Base-by-base conservation (phyloP, 1,140 invertebrate genomes). In the Heliconius hermathena region DNA sequence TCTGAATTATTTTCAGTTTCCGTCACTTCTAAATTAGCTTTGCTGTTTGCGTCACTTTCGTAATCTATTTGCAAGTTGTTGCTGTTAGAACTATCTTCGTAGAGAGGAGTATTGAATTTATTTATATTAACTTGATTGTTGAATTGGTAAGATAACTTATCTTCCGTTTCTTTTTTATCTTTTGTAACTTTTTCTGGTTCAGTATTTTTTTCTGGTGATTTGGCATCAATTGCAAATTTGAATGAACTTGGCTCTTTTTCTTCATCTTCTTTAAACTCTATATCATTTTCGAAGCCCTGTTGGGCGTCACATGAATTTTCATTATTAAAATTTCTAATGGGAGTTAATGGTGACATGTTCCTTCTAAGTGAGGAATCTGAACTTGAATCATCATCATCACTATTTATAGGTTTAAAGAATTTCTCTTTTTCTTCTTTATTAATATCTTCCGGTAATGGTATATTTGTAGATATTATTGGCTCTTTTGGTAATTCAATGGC, bases 271-370 rank as follows among this genome's bases (percentile, higher is more conserved):
- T 90, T 92, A 73, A 36, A 81, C 66, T 91, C 71, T 26, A 87
- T 86, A 81, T 91, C 87, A 66, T 94, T 91, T 80, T 94, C 93
- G 81, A 94, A 94, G n/a, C 85, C 91, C 83, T 93, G 93, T 84
- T 94, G 92, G 8, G 93, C 93, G 41, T 94, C 93, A 81, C 89
- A 94, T 1, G 93, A 94, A 77, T 94, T 94, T 88, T 94, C 93
- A 78, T 93, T 92, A 87, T 93, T 92, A 41, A 89, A 94, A 83
- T 93, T 94, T 82, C 93, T 88, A 13, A 94, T 91, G 29, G 93
- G 93, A 57, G 93, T 94, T 60, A 94, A 84, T 2, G 93, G 93
- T n/a, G 93, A 94, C 91, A 94, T 93, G 60, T 94, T 94, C 83
- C 92, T 88, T 71, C 85, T 83, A 6, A 94, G 77, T 29, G 92